Percentiles rank a stretch among this genome's conserved stretches.
Evolutionary conservation across 2,888 invertebrate genomes (phyloP).

Genomic region (Acleris laterana): DNA sequence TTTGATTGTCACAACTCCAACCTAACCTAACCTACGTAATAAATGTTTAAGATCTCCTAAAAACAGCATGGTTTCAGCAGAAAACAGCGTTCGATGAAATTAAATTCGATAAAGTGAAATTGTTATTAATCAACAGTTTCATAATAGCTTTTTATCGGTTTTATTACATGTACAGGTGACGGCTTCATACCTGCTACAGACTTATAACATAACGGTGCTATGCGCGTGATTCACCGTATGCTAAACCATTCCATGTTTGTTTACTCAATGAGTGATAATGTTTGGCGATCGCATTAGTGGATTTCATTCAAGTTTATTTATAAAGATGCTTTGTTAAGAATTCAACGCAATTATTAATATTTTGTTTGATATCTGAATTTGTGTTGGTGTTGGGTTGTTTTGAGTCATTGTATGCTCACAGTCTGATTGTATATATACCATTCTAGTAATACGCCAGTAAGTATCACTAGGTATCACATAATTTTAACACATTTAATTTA

Average conservation of each 20-base stretch:
- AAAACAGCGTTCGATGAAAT: too few species aligned
- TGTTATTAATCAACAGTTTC: neutral
- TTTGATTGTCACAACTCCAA: too few species aligned
- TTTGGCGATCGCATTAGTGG: slow-evolving; percentile 12
- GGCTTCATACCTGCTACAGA: slow-evolving; percentile 5
- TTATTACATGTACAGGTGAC: neutral
- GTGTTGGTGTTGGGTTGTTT: neutral
- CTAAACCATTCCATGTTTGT: slow-evolving; percentile 20
- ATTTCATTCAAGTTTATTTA: slow-evolving; percentile 24
- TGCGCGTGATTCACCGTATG: slow-evolving; percentile 27
- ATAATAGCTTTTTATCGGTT: neutral
- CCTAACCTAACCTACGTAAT: too few species aligned
- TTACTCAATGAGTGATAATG: slow-evolving; percentile 29
- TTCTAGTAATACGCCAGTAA: too few species aligned
- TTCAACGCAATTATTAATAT: neutral
- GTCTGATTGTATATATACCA: too few species aligned
- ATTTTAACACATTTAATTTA: too few species aligned
- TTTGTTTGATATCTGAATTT: neutral
- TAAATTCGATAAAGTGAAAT: too few species aligned
- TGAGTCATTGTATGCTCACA: too few species aligned
- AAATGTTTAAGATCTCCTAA: too few species aligned
- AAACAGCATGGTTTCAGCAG: too few species aligned
- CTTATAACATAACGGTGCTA: slow-evolving; percentile 28
- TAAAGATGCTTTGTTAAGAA: neutral
- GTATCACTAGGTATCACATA: too few species aligned